Evolutionary conservation across 1,140 invertebrate genomes (phyloP).

Genomic region (Cardiocondyla obscurior): DNA sequence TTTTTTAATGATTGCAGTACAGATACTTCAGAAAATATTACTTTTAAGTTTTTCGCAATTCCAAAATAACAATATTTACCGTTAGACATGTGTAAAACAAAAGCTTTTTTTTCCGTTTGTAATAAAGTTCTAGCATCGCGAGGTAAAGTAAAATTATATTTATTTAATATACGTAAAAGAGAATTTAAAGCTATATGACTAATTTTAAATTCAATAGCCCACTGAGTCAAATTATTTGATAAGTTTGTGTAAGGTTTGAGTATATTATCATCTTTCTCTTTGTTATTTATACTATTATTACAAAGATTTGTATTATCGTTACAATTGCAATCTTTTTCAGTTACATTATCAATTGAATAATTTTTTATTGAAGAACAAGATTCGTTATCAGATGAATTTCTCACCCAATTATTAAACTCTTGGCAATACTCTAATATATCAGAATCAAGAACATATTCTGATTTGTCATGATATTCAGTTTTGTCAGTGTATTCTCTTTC

Average conservation of each 20-base stretch:
- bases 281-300: too few species aligned
- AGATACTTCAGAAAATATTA: slow-evolving; percentile 1
- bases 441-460: too few species aligned
- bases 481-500: too few species aligned
- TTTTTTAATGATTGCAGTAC: background rate
- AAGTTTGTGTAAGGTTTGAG: background rate
- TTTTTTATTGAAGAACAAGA: too few species aligned
- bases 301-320: too few species aligned
- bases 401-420: too few species aligned
- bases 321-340: too few species aligned
- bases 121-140: background rate
- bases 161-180: background rate
- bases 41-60: background rate
- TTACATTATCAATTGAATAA: too few species aligned
- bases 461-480: too few species aligned
- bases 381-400: too few species aligned
- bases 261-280: too few species aligned
- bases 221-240: background rate
- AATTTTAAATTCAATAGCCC: background rate
- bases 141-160: background rate
- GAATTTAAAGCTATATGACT: background rate
- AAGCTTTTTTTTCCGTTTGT: background rate
- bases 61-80: slow-evolving; percentile 2
- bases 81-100: background rate
- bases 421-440: too few species aligned